Base-by-base conservation (phyloP, 2,797 vertebrate species). In the Falco concolor region DNA sequence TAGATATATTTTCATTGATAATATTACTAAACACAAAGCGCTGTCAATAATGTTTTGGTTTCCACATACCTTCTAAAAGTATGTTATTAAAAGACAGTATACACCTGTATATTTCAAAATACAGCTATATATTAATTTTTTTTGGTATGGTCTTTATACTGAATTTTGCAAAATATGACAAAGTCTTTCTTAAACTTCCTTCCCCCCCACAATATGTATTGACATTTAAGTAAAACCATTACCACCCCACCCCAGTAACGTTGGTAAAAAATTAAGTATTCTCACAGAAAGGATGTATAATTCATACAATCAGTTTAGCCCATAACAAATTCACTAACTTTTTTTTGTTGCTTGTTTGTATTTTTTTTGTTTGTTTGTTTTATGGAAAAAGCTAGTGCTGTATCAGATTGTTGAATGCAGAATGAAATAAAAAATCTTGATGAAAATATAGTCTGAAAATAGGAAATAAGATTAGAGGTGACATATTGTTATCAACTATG, bases 401-500 rank as follows among this genome's bases (percentile, higher is more conserved):
- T 61, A 65, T 94, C 47, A 84, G 52, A 87, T 90, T 87, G 34
- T 74, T 84, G 45, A 69, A 72, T 94, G 67, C 47, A 94, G 49
- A 91, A 73, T 34, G 89, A 93, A 95, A 64, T 86, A 80, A 82
- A 87, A 78, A 84, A 47, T 45, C 18, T 90, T 73, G 50, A 94
- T 87, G 87, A 96, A 97, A 96, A 96, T 93, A 77, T 19, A 80
- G 80, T 59, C 89, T 95, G 68, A 54, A 69, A 93, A 73, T 52
- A 87, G 52, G 72, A 96, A 97, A 94, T 84, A 92, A 90, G 67
- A 97, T 97, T 96, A 95, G 74, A 96, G 64, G 25, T 96, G 95
- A 96, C 95, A 95, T 96, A 88, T 76, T 97, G 69, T 94, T 96
- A 92, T 94, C 74, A 94, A 79, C 86, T 86, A 97, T 19, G 42